Evolutionary conservation across 2,888 invertebrate species (phyloP).

Genomic region (Amblyjoppa fuscipennis): DNA sequence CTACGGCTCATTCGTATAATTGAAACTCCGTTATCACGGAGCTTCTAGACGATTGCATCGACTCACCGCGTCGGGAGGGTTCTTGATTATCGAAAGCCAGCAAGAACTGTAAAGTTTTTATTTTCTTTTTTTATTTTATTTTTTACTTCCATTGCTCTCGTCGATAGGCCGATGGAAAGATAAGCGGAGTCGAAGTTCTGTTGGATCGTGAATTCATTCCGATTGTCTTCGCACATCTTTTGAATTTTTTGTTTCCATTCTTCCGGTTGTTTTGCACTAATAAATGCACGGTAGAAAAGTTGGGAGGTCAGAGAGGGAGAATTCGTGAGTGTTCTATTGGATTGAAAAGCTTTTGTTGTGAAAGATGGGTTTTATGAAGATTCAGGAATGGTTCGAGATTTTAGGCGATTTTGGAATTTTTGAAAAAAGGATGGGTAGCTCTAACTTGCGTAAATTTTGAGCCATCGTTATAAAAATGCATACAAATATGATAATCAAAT

Average conservation of each 20-base stretch:
- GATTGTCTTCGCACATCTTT: neutral
- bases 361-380: constrained; percentile 80
- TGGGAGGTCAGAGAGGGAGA: no score
- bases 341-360: constrained; percentile 84
- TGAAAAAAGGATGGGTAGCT: no score
- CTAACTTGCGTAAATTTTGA: no score
- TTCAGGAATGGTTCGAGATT: no score
- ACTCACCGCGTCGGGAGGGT: constrained; percentile 34
- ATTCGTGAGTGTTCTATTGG: constrained; percentile 76
- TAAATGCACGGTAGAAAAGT: no score
- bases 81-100: constrained; percentile 60
- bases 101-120: constrained; percentile 58
- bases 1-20: constrained; percentile 72
- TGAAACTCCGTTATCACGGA: constrained; percentile 83
- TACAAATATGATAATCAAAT: no score
- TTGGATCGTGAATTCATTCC: constrained; percentile 9
- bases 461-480: no score
- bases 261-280: no score
- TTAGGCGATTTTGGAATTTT: no score
- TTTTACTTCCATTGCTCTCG: neutral
- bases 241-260: no score
- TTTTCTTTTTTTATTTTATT: constrained; percentile 33
- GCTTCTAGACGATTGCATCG: constrained; percentile 83
- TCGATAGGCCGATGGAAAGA: constrained; percentile 9
- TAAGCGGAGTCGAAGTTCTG: neutral